Base-by-base conservation (phyloP, 1,140 invertebrate genomes). In the Hirudo medicinalis region DNA sequence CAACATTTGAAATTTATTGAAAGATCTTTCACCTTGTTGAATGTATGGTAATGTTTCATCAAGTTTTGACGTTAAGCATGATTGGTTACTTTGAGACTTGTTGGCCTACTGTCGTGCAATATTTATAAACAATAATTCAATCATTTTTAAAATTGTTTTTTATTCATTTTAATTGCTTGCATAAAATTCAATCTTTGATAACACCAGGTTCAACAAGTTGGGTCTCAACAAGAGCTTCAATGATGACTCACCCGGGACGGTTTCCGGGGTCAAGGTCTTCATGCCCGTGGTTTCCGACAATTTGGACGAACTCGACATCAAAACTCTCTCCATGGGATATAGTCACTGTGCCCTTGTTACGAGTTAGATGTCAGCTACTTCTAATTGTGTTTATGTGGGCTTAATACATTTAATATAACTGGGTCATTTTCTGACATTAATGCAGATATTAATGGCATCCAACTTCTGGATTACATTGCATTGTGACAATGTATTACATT, bases 151-250 rank as follows among this genome's bases (percentile, higher is more conserved):
- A 36, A 36, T 36, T 36, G 6, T 36, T 32, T 25, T 63, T 63
- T 11, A n/a, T 63, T 22, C 22, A 25, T 63, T 25, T 60, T 63
- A 63, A 63, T 15, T 11, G 11, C 57, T 11, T 2, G 1, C 22
- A 13, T n/a, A 13, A 22, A 32, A 9, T 13, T n/a, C 9, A 25
- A 19, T 32, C 22, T 6, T 63, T 63, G 25, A 63, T 32, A 63
- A 15, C 19, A 63, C 8, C 2, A 83, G 82, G 71, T 79, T 79
- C 71, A 83, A 82, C 76, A 83, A 83, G 74, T 74, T 82, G 32
- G 79, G 73, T 22, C 70, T 83, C 54, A 81, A 83, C 69, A 67
- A 60, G 15, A 67, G 49, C 22, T 22, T 63, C 19, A 15, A 9
- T 32, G 29, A 63, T 15, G 8, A 63, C 22, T 32, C 57, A 54